Conservation (phyloP, 2,797 vertebrate species). For the Discoglossus pictus region DNA sequence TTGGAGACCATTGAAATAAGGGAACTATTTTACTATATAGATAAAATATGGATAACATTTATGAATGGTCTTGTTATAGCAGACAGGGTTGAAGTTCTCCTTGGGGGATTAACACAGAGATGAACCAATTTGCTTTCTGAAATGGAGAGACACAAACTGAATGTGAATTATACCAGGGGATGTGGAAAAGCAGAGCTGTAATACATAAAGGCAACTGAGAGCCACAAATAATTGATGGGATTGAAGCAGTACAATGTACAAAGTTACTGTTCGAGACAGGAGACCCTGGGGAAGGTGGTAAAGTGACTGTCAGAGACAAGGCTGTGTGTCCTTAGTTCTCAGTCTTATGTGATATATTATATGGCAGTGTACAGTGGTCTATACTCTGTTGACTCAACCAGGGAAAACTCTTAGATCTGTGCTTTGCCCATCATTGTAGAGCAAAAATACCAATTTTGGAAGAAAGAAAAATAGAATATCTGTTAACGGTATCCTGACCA, state of each 20-base stretch:
- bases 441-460: too few species aligned
- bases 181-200: conserved; percentile 19
- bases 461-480: too few species aligned
- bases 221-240: conserved; percentile 33
- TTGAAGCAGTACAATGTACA: conserved; percentile 18
- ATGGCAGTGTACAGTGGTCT: not conserved
- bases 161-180: conserved; percentile 16
- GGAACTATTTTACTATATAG: too few species aligned
- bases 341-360: conserved; percentile 2
- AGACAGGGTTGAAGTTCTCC: too few species aligned
- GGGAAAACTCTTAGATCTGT: too few species aligned
- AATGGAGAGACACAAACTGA: conserved; percentile 11
- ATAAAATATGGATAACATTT: too few species aligned
- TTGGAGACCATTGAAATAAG: too few species aligned
- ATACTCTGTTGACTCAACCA: too few species aligned
- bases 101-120: too few species aligned
- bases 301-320: conserved; percentile 7
- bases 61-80: too few species aligned
- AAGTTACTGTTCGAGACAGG: conserved; percentile 18
- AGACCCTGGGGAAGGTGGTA: conserved; percentile 13
- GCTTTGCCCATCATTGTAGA: too few species aligned
- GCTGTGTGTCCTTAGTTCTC: conserved; percentile 12
- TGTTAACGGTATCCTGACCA: too few species aligned
- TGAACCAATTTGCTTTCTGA: not conserved
- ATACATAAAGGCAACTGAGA: conserved; percentile 14